A percentile compares a stretch with the other conserved stretches of the same genome.
These are phyloP conservation scores for Eristalis arbustorum DNA, from an alignment of 2,888 invertebrate genomes.

Conservation along the genomic window DNA sequence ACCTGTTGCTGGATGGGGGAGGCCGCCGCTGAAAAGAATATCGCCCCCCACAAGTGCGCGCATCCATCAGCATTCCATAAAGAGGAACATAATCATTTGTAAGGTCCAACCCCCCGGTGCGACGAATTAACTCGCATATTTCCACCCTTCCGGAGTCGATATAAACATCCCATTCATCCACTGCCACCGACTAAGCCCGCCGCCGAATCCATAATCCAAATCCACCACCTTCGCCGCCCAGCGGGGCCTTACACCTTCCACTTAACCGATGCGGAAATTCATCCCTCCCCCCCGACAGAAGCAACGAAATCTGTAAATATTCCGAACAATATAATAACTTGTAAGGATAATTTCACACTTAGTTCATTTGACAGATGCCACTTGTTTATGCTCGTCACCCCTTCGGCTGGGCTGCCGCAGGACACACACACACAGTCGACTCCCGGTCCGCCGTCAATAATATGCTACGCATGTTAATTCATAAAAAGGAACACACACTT, in stretches of 20 bases:
- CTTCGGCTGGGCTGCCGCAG: conserved; percentile 27
- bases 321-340: conserved; percentile 72
- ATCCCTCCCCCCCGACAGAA: conserved; percentile 23
- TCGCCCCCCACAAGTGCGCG: conserved; percentile 24
- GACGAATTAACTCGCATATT: conserved; percentile 74
- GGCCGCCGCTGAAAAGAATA: too few species aligned
- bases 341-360: conserved; percentile 75
- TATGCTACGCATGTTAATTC: conserved; percentile 70
- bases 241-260: conserved; percentile 42
- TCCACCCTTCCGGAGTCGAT: conserved; percentile 64
- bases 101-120: conserved; percentile 46
- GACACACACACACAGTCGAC: conserved; percentile 14
- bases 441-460: conserved; percentile 54
- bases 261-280: conserved; percentile 34
- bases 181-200: conserved; percentile 44
- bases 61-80: conserved; percentile 73
- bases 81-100: conserved; percentile 66
- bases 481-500: conserved; percentile 56
- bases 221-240: conserved; percentile 11
- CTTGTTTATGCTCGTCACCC: conserved; percentile 72
- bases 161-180: conserved; percentile 70
- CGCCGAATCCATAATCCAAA: conserved; percentile 26
- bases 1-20: neutral
- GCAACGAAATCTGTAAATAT: conserved; percentile 62
- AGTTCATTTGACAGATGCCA: conserved; percentile 75